Conservation (phyloP, 1,140 invertebrate species). For the Acromyrmex charruanus region DNA sequence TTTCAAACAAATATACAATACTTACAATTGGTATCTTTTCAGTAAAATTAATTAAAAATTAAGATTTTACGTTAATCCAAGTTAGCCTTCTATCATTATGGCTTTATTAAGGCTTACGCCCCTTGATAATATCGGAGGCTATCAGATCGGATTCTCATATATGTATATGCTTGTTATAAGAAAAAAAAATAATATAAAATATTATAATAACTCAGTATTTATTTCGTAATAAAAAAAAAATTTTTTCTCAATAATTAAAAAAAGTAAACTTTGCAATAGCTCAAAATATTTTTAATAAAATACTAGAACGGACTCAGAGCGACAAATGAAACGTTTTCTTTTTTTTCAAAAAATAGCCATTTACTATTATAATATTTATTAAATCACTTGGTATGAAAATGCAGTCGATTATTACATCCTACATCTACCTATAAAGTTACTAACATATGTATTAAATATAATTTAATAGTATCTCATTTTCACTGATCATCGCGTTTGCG, state of each 20-base stretch:
- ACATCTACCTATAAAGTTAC: not conserved
- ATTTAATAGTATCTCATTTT: not conserved
- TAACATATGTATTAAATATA: not conserved
- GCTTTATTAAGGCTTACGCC: not conserved
- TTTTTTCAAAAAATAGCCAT: not conserved
- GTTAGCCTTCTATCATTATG: not conserved
- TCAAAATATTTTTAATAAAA: not conserved
- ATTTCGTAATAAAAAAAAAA: not conserved
- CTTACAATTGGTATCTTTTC: not conserved
- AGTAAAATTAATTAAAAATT: not conserved
- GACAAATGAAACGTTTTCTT: not conserved
- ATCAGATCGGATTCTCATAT: no score
- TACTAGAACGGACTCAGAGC: not conserved
- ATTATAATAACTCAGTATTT: not conserved
- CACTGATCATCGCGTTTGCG: not conserved
- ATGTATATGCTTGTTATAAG: not conserved
- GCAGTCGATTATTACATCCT: not conserved
- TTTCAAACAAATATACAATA: no score
- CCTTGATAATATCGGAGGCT: not conserved
- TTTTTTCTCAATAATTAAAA: conserved; percentile 3
- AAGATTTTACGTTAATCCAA: conserved; percentile 1
- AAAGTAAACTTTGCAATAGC: not conserved
- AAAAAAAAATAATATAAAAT: conserved; percentile 4
- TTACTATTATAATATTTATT: not conserved
- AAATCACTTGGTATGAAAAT: not conserved